phyloP scores from a whole-genome alignment of 1,140 invertebrate genomes.

The Lepidurus arcticus region DNA sequence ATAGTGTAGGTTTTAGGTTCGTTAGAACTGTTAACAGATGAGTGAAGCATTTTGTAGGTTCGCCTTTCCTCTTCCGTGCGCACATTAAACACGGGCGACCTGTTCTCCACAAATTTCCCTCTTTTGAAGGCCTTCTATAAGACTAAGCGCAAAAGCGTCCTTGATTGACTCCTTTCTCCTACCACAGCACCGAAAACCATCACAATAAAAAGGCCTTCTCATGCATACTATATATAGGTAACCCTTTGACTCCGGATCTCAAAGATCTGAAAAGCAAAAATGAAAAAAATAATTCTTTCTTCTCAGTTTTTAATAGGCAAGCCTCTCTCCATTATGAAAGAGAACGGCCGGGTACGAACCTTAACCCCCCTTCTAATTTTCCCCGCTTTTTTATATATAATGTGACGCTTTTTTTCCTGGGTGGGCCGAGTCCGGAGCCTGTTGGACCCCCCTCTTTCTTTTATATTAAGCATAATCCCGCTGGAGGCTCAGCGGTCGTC shows the following conservation, averaged over 20 bases:
- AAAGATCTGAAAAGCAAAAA: background rate
- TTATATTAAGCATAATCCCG: constrained; percentile 15
- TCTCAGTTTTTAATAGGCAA: background rate
- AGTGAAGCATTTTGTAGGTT: background rate
- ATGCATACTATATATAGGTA: constrained; percentile 5
- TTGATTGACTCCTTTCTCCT: constrained; percentile 21
- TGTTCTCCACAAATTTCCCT: background rate
- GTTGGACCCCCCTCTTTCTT: background rate
- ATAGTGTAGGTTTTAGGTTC: background rate
- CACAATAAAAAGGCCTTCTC: background rate
- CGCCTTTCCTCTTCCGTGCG: background rate
- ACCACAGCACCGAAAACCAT: background rate
- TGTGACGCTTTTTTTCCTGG: constrained; percentile 6
- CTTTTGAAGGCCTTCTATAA: background rate
- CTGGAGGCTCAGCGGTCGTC: constrained; percentile 1
- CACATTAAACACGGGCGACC: constrained; percentile 14
- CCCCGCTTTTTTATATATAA: background rate
- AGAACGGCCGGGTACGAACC: background rate
- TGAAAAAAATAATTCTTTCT: background rate
- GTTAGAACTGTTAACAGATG: background rate
- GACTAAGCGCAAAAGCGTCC: background rate
- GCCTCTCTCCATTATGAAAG: background rate
- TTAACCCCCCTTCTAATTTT: background rate
- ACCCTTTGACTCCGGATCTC: background rate
- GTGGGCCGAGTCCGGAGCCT: background rate